These are phyloP conservation scores for Phoenicopterus ruber DNA, from an alignment of 2,113 vertebrate species.

Conservation along the genomic window DNA sequence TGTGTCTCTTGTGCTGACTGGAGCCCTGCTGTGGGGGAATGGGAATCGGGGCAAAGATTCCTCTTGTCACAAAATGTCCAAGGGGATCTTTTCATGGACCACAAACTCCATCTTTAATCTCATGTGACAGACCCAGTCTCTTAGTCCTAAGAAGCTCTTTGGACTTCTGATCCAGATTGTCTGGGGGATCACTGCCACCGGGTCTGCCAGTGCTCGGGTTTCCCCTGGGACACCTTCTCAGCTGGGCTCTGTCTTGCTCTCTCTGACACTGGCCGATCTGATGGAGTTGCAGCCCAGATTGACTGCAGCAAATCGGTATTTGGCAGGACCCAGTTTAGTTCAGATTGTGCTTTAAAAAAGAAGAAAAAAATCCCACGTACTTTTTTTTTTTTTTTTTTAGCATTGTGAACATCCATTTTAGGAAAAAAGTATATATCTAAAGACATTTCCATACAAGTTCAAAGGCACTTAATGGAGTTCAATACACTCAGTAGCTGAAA, in stretches of 20 bases:
- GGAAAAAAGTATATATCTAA: not conserved
- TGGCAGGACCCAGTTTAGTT: not conserved
- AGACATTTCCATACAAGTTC: not conserved
- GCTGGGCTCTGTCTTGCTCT: not conserved
- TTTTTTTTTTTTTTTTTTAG: not conserved
- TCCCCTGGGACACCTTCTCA: not conserved
- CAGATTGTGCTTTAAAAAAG: not conserved
- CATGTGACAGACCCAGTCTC: not conserved
- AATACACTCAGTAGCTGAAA: not conserved
- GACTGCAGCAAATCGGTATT: accelerated
- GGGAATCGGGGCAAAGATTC: not conserved
- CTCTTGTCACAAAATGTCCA: not conserved
- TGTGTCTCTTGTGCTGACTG: not conserved
- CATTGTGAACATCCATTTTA: not conserved
- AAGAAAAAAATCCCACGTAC: accelerated
- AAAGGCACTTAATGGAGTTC: not conserved
- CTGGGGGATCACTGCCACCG: accelerated
- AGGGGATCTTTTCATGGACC: not conserved
- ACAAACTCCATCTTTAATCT: not conserved
- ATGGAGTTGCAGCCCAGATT: not conserved
- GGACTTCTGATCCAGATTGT: not conserved
- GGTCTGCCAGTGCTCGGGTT: accelerated
- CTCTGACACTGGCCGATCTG: not conserved
- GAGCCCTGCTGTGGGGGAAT: not conserved
- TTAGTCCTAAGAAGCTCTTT: not conserved